Evolutionary conservation across 2,888 invertebrate genomes (phyloP), one percentile per base, ranked within the genome.

Genomic region (Colostygia pectinataria): DNA sequence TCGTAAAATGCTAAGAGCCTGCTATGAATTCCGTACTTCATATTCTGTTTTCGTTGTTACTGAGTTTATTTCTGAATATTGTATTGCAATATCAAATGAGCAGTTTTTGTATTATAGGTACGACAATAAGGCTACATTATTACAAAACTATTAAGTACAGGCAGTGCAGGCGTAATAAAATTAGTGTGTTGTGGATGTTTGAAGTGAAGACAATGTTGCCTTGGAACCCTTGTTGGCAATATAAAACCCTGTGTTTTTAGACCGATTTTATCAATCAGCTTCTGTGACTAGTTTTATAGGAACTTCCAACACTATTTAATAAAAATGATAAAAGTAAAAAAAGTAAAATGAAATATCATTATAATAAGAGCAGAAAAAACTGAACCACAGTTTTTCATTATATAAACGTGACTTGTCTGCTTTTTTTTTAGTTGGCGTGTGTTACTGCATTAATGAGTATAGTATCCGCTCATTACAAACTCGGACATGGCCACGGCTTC

Each of bases 401-500:
- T 15, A 9, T 25, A 4, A 6, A 34, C 20, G 9, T 25, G 4
- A n/a, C 2, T 8, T 8, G 14, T 23, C 14, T 34, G 10, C 8
- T 28, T 14, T 20, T 27, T 20, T 37, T 42, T 7, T 33, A 59
- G 59, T 39, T 59, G 2, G 9, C 53, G 5, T 45, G 48, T 39
- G 39, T 58, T 18, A 28, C 52, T 6, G 54, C 54, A 0, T 37
- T 61, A 9, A n/a, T 61, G 27, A 42, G 57, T 6, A 52, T 42
- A 7, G 58, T 55, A 2, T 42, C 42, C 0, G 50, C 50, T n/a
- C 59, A 59, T 14, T 45, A 57, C 24, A 57, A 42, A 1, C 38
- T 59, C 74, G 39, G 73, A 68, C 36, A 89, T 78, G 40, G 66
- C 72, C 37, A 75, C 76, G 61, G 58, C 0, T 61, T 53, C 50